Evolutionary conservation across 1,140 invertebrate species (phyloP).

Genomic region (Orchesella cincta): DNA sequence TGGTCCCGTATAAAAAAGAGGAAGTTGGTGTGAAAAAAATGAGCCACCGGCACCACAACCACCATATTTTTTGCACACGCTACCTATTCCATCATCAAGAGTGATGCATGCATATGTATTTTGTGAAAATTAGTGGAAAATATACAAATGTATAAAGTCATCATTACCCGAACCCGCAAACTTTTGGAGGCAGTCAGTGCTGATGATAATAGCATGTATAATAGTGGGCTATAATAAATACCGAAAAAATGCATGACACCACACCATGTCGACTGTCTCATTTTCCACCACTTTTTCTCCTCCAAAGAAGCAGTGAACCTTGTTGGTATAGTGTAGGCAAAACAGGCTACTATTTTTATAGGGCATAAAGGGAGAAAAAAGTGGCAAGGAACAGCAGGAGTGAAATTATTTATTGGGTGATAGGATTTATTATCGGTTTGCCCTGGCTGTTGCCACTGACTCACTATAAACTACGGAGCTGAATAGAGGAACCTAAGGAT

Average conservation of each 20-base stretch:
- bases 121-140: background rate
- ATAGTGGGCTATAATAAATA: background rate
- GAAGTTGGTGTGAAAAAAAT: too few relatives aligned
- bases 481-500: background rate
- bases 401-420: constrained; percentile 30
- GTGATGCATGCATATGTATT: background rate
- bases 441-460: background rate
- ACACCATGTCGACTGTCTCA: background rate
- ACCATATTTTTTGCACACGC: too few relatives aligned
- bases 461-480: too few relatives aligned
- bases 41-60: too few relatives aligned
- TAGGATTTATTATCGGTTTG: constrained; percentile 30
- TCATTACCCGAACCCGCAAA: too few relatives aligned
- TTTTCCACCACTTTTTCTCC: background rate
- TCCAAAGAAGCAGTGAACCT: background rate
- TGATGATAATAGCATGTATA: background rate
- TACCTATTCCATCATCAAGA: too few relatives aligned
- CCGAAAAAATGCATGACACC: background rate
- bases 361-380: too few relatives aligned
- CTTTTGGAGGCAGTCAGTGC: background rate
- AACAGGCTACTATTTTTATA: too few relatives aligned
- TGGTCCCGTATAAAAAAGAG: background rate
- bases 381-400: constrained; percentile 27
- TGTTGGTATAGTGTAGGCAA: background rate
- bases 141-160: background rate